Evolutionary conservation across 2,113 vertebrate genomes (phyloP).

Genomic region (Lycaon pictus): DNA sequence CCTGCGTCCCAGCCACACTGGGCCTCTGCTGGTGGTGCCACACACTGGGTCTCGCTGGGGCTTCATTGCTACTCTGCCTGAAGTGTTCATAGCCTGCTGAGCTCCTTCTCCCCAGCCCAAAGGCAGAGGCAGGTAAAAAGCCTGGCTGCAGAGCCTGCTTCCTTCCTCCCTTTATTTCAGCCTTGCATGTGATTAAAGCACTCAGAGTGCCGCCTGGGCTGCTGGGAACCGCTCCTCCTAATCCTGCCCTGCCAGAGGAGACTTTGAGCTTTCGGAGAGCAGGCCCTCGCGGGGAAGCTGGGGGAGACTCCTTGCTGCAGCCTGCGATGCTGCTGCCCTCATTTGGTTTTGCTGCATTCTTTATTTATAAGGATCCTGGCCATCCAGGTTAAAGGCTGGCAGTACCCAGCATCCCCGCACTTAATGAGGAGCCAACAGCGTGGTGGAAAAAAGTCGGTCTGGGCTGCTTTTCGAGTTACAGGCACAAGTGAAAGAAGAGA

Average conservation of each 20-base stretch:
- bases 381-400: conserved; percentile 45
- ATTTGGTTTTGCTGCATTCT: neutral
- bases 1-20: neutral
- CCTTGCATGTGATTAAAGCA: conserved; percentile 68
- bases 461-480: neutral
- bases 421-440: neutral
- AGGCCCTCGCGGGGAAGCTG: neutral
- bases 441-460: neutral
- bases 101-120: neutral
- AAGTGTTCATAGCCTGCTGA: neutral
- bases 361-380: conserved; percentile 44
- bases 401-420: neutral
- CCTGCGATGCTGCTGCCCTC: conserved; percentile 20
- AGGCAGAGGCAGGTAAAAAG: neutral
- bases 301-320: neutral
- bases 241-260: neutral
- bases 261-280: conserved; percentile 30
- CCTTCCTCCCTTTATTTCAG: neutral
- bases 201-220: neutral
- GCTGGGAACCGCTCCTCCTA: neutral
- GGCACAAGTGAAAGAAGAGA: neutral
- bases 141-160: neutral
- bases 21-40: neutral
- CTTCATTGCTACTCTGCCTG: neutral
- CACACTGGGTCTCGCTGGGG: neutral